Base-by-base conservation (phyloP, 2,797 vertebrate species). In the Poecile montanus region DNA sequence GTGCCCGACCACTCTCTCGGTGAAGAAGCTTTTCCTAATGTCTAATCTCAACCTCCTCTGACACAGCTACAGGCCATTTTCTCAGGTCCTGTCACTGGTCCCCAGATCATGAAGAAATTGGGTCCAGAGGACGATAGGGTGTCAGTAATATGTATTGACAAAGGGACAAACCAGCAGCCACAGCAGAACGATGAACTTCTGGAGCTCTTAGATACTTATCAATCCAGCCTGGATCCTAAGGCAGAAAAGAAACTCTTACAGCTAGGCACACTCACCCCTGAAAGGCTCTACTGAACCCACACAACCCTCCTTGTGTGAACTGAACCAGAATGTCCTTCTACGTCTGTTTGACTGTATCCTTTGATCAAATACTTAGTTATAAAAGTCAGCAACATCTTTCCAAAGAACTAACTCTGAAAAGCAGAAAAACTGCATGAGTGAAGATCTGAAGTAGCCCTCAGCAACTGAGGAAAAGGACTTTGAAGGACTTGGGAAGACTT, bases 81-180 rank as follows among this genome's bases (percentile, higher is more conserved):
- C 34, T 61, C 40, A 27, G 30, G 22, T 36, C 18, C 30, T 62
- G 13, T 36, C 62, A 27, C 47, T 34, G 42, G 11, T 27, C 18
- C 36, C 29, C 27, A 42, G 22, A 32, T 17, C 21, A 7, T 5
- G 4, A 53, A 50, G 40, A 78, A 84, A 82, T 60, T 3, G 5
- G 12, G 22, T 61, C 50, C 44, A 65, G 44, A 20, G 1, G 1
- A 2, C 2, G 26, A 48, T 38, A 16, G 9, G 4, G 3, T 30
- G 12, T 56, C 48, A 62, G 7, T 22, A 27, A 16, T 1, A 72
- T 13, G 20, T 51, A 63, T 13, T 13, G 27, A 71, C 38, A 53
- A 14, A 34, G 20, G 9, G 9, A 91, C n/a, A 68, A 81, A 51
- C 22, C 26, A n/a, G 54, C 21, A 60, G 19, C 25, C 14, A 27